Conservation (phyloP, 53 echinoderm and acorn worm genomes). For the Hippasteria phrygiana region DNA sequence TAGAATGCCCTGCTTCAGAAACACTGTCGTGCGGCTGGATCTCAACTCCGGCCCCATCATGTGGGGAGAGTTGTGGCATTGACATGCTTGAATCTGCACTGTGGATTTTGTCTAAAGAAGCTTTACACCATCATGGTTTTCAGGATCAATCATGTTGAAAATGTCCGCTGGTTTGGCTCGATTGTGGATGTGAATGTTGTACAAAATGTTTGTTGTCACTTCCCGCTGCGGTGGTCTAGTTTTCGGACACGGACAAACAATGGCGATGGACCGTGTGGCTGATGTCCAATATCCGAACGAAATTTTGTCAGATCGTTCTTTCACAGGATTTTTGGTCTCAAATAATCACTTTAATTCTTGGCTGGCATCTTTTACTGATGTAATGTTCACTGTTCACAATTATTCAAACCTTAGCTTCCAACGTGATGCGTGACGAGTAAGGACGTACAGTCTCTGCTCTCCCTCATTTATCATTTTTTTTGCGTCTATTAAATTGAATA, state of each 20-base stretch:
- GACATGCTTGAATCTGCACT: background rate
- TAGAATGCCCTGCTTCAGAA: no score
- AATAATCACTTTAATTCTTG: background rate
- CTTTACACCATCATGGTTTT: background rate
- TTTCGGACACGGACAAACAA: no score
- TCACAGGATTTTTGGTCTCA: no score
- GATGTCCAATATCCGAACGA: no score
- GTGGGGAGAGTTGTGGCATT: background rate
- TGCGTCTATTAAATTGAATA: no score
- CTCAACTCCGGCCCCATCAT: slow-evolving; percentile 2
- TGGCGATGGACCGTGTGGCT: no score
- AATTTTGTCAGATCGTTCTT: no score
- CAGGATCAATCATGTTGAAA: background rate
- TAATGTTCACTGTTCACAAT: no score
- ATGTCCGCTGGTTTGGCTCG: background rate
- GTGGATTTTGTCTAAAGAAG: background rate
- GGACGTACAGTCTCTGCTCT: no score
- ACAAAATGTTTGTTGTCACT: background rate
- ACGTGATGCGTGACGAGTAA: no score
- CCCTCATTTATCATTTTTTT: no score
- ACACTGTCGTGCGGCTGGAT: background rate
- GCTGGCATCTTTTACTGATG: slow-evolving; percentile 4
- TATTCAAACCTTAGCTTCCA: no score
- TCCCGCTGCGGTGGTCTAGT: background rate
- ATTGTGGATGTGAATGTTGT: background rate